Evolutionary conservation across 2,797 vertebrate genomes (phyloP), one percentile per base, ranked within the genome.

Genomic region (Hapalemur alaotrensis): DNA sequence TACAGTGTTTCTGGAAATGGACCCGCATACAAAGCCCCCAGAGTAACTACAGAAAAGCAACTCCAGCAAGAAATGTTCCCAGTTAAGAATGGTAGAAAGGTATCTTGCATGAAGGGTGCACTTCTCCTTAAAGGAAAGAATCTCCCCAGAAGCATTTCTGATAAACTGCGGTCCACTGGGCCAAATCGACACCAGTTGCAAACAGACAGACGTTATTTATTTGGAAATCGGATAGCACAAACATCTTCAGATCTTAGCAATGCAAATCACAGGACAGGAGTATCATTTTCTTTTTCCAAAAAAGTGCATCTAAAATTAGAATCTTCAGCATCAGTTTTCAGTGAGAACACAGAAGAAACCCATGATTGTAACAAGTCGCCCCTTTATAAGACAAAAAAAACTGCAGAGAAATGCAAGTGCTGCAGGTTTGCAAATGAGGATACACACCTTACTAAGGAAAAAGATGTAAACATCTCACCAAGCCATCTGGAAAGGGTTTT

Each of bases 251-350:
- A 97, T 67, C 98, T 89, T 97, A 98, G 95, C 91, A 98, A 79
- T 61, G 91, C 84, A 75, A 98, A 93, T 98, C 99, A 99, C 93
- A 99, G 99, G 63, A 98, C 99, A 2, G 99, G 99, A 35, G 99
- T 99, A 95, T 99, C 99, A 30, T 99, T 99, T 98, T 99, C 99
- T 65, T 99, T 99, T 98, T 99, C 99, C 57, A 99, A 99, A 98
- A 99, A 99, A 96, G 99, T 99, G 63, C 98, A 99, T 90, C 98
- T 99, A 95, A 99, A 99, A 97, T 99, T 99, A 17, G 99, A 99
- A 97, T 99, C 99, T 43, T 99, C 99, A 2, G 99, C 99, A 32
- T 99, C 99, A 0, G 99, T 99, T 97, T 99, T 99, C 98, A 99
- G 99, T 7, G 99, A 99, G 98, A 99, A 99, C 65, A 98, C 99